Percentiles rank a stretch among this genome's conserved stretches.
Evolutionary conservation across 2,113 vertebrate species (phyloP).

Genomic region (Jacana jacana): DNA sequence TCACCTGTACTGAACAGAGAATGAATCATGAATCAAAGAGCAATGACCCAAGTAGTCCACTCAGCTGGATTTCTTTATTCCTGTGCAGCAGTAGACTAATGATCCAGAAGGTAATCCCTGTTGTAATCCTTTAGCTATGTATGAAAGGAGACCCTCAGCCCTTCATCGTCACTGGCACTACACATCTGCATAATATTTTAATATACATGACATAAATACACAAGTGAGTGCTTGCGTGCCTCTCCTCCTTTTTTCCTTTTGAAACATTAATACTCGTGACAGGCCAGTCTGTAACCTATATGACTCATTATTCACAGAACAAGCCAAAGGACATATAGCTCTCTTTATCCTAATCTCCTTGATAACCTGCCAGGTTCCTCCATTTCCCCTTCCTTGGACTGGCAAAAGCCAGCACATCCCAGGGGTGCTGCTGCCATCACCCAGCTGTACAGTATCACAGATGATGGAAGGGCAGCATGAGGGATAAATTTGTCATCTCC

Average conservation of each 20-base stretch:
- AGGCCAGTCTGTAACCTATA: background rate
- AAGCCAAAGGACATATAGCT: background rate
- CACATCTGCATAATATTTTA: background rate
- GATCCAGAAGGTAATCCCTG: slow-evolving; percentile 37
- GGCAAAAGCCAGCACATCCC: background rate
- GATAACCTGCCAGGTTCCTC: background rate
- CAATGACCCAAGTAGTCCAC: background rate
- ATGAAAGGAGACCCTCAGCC: slow-evolving; percentile 7
- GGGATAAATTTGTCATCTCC: background rate
- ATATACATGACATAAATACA: background rate
- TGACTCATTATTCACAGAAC: background rate
- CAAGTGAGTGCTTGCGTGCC: background rate
- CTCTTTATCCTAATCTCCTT: background rate
- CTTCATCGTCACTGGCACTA: background rate
- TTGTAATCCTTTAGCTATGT: slow-evolving; percentile 23
- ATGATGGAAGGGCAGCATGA: background rate
- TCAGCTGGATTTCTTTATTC: slow-evolving; percentile 51
- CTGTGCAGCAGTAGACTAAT: slow-evolving; percentile 39
- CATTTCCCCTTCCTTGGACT: background rate
- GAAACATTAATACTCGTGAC: background rate
- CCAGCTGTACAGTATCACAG: rapidly evolving
- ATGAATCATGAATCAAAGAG: slow-evolving; percentile 48
- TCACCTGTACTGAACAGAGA: slow-evolving; percentile 25
- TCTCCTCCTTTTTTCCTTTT: background rate
- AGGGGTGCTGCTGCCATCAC: background rate